These are phyloP conservation scores for Gari tellinella DNA, from an alignment of 2,888 invertebrate genomes.

Conservation along the genomic window DNA sequence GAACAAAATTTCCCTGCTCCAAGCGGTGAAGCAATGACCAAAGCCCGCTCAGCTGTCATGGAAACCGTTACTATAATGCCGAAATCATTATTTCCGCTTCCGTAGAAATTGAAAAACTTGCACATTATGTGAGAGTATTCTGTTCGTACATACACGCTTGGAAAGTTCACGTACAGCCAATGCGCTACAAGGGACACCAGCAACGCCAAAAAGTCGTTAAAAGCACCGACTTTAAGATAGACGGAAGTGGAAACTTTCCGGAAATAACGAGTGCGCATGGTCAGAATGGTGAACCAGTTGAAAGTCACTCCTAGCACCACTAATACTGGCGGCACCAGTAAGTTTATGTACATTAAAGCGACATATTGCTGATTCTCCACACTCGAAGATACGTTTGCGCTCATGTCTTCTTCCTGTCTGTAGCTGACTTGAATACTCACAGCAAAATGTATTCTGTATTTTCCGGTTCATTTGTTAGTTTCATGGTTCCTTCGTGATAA, in stretches of 20 bases:
- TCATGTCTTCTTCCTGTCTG: background rate
- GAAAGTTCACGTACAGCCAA: slow-evolving; percentile 74
- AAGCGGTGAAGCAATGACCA: slow-evolving; percentile 71
- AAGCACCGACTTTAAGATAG: slow-evolving; percentile 68
- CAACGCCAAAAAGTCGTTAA: slow-evolving; percentile 67
- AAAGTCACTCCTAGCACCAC: slow-evolving; percentile 68
- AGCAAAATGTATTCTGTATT: too few species aligned
- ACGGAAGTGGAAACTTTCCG: slow-evolving; percentile 71
- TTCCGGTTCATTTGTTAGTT: too few species aligned
- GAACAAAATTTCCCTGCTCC: slow-evolving; percentile 60
- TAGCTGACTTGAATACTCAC: slow-evolving; percentile 1
- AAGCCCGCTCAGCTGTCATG: slow-evolving; percentile 74
- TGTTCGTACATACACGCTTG: slow-evolving; percentile 54
- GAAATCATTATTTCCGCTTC: slow-evolving; percentile 71
- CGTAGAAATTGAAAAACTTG: slow-evolving; percentile 76
- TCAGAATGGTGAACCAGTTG: slow-evolving; percentile 66
- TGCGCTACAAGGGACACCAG: slow-evolving; percentile 68
- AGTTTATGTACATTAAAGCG: slow-evolving; percentile 50
- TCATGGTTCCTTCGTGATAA: too few species aligned
- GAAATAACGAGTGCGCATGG: slow-evolving; percentile 75
- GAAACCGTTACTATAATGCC: slow-evolving; percentile 70
- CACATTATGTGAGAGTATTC: slow-evolving; percentile 67
- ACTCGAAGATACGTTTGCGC: background rate
- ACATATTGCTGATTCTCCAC: background rate
- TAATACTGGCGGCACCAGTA: slow-evolving; percentile 69